Base-by-base conservation (phyloP, 2,888 invertebrate species). In the Pycnomerus fuliginosus region DNA sequence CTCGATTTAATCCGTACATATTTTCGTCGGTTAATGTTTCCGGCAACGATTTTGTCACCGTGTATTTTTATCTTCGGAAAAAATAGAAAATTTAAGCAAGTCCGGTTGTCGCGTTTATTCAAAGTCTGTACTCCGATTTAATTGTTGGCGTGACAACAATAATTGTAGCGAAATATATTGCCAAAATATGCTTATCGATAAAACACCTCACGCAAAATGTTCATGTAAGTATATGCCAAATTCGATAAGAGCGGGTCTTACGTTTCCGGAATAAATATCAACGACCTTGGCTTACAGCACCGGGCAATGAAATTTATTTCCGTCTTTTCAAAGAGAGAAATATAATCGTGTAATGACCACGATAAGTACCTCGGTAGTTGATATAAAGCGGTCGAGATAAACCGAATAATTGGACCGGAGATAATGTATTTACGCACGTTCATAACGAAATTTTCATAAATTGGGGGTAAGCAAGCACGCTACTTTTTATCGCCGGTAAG, bases 241-340 rank as follows among this genome's bases (percentile, higher is more conserved):
- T 28, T 36, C 41, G 46, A 46, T 46, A 46, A 46, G 46, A n/a
- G n/a, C 30, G 45, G 36, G 31, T 46, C 41, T 46, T 46, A 45
- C 41, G 40, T 45, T 46, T 46, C 46, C 46, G 46, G 46, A 41
- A 36, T 41, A 46, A 46, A 50, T 57, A 57, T 57, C 50, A 43
- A 23, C 25, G 33, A 46, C 51, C 57, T 54, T 57, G 54, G 52
- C 44, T 12, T 29, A n/a, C 24, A 50, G 51, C 52, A 55, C 55
- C 53, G 46, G n/a, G n/a, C n/a, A n/a, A n/a, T n/a, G n/a, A n/a
- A n/a, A n/a, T n/a, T n/a, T n/a, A n/a, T n/a, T n/a, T n/a, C n/a
- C n/a, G n/a, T n/a, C n/a, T n/a, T n/a, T n/a, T n/a, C n/a, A n/a
- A n/a, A n/a, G n/a, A n/a, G n/a, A n/a, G n/a, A n/a, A n/a, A n/a